A percentile compares a stretch with the other conserved stretches of the same genome.
phyloP scores from a whole-genome alignment of 2,888 invertebrate species.

The Ischnura elegans region DNA sequence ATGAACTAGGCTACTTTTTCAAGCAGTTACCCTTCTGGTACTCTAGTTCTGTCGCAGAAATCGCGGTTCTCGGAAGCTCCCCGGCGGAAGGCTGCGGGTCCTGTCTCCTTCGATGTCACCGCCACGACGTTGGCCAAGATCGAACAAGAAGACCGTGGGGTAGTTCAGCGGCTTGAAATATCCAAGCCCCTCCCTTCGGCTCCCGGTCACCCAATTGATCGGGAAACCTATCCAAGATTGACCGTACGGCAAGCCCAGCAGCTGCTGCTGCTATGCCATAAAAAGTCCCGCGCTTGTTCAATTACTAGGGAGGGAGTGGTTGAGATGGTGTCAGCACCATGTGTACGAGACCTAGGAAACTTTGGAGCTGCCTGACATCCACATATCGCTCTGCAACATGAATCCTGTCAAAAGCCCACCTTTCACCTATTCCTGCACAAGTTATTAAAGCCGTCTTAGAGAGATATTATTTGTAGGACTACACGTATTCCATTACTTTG shows the following conservation, averaged over 20 bases:
- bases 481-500: too few species aligned
- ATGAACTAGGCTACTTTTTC: too few species aligned
- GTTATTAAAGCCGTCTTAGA: too few species aligned
- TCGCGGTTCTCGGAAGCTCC: too few species aligned
- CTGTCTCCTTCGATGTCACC: not conserved
- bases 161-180: not conserved
- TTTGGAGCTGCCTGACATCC: not conserved
- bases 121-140: not conserved
- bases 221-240: constrained; percentile 33
- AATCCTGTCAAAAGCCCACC: too few species aligned
- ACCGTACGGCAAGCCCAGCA: not conserved
- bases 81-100: too few species aligned
- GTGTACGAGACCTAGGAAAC: too few species aligned
- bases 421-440: too few species aligned
- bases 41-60: too few species aligned
- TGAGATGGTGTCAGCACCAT: not conserved
- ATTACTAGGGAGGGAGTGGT: not conserved
- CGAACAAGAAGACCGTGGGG: not conserved
- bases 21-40: too few species aligned
- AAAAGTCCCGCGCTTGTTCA: constrained; percentile 1
- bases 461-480: too few species aligned
- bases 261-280: not conserved
- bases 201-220: constrained; percentile 30
- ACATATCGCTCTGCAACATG: too few species aligned
- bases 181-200: not conserved